Percentiles rank a stretch among this genome's conserved stretches.
These are phyloP conservation scores for Belgica antarctica DNA, from an alignment of 2,888 invertebrate species.

Conservation along the genomic window DNA sequence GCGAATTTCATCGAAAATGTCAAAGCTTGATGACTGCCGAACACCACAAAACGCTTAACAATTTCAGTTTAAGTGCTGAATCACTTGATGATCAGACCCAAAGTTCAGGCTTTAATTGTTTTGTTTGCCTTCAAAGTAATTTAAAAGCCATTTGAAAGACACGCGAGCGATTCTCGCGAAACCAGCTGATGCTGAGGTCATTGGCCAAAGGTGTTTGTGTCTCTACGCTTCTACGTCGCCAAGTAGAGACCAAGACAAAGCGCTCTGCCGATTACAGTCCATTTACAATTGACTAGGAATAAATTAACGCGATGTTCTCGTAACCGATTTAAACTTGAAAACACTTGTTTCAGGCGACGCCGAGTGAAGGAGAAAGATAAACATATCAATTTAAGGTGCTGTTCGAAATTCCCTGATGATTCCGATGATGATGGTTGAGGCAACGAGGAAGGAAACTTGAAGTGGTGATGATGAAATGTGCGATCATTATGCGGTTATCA, in stretches of 20 bases:
- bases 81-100: no score
- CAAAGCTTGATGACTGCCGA: no score
- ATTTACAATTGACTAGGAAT: background rate
- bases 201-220: background rate
- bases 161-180: no score
- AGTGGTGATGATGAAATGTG: background rate
- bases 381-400: background rate
- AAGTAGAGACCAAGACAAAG: no score
- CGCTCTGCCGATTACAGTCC: no score
- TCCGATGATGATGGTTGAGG: background rate
- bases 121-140: background rate
- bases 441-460: background rate
- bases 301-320: background rate
- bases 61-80: no score
- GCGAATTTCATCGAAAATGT: no score
- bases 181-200: background rate
- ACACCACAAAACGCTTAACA: no score
- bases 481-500: conserved; percentile 37
- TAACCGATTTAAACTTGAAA: background rate
- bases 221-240: no score
- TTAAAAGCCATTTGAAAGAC: background rate
- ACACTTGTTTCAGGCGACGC: background rate
- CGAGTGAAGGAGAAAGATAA: background rate
- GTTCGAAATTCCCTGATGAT: background rate
- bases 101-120: background rate